Percentiles rank a stretch among this genome's conserved stretches.
Evolutionary conservation across 92 coral and sea anemone species (phyloP).

Genomic region (Plumapathes pennacea): DNA sequence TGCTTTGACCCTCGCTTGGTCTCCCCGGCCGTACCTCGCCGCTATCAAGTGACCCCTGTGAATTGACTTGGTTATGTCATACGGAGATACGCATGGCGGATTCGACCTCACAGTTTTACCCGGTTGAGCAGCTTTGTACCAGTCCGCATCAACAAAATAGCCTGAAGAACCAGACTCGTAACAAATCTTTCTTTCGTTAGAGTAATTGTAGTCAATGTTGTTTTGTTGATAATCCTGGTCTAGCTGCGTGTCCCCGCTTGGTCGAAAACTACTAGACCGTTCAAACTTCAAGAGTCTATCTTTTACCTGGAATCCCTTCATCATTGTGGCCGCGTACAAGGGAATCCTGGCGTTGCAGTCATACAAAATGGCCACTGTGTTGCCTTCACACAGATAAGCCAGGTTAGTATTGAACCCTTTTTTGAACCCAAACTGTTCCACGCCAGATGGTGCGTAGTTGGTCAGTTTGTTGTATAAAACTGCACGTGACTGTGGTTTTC

Average conservation of each 20-base stretch:
- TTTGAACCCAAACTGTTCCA: conserved; percentile 2
- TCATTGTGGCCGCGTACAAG: conserved; percentile 31
- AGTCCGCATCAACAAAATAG: conserved; percentile 1
- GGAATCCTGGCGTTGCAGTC: conserved; percentile 46
- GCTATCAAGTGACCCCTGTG: conserved; percentile 49
- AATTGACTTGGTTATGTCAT: neutral
- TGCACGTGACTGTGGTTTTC: too few species aligned
- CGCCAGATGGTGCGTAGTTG: neutral
- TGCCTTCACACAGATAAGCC: conserved; percentile 29
- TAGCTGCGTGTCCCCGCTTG: neutral
- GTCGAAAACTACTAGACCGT: neutral
- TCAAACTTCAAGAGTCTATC: conserved; percentile 1
- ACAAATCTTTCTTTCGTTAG: conserved; percentile 15
- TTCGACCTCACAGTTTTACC: neutral
- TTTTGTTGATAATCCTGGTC: conserved; percentile 27
- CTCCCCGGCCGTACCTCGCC: conserved; percentile 30
- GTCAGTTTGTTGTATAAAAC: too few species aligned
- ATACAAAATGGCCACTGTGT: conserved; percentile 17
- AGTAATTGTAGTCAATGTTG: conserved; percentile 4
- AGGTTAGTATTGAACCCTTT: neutral
- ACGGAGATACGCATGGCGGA: neutral
- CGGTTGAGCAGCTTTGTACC: conserved; percentile 8
- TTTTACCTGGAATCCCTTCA: conserved; percentile 16
- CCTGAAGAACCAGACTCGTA: neutral
- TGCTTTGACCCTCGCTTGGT: neutral